Base-by-base conservation (phyloP, 2,888 invertebrate genomes). In the Camptogramma bilineatum region DNA sequence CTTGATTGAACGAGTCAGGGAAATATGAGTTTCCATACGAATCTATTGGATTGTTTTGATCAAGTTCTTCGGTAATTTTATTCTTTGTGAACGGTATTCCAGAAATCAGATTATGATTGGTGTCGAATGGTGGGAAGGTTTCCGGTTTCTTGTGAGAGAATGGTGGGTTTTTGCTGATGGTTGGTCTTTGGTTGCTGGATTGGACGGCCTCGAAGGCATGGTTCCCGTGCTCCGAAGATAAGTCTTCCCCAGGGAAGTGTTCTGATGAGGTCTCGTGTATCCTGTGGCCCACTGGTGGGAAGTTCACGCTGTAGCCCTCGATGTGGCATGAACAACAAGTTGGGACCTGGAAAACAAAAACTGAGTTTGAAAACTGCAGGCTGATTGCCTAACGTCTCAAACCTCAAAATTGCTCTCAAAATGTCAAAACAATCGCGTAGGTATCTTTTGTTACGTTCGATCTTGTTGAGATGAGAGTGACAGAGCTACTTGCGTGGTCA, bases 311-410 rank as follows among this genome's bases (percentile, higher is more conserved):
- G 78, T 96, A 96, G 2, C 96, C 96, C 79, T 96, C 96, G 10
- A 97, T 95, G 80, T 97, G 97, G 77, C 97, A 97, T 2, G 96
- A 96, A 77, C 97, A 97, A 75, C 97, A 97, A 0, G 96, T 96
- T 24, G 97, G 97, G 0, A 96, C 94, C 95, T 95, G 82, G 2
- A 50, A 44, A 28, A 16, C 0, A 18, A 17, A 44, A 51, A 21
- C 18, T 3, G n/a, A 8, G 19, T 16, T 44, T 0, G 16, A 47
- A 31, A 19, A 18, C 18, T 17, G 13, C 5, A 28, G 8, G 28
- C 28, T 24, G 24, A n/a, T n/a, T n/a, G n/a, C n/a, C n/a, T n/a
- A n/a, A n/a, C n/a, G n/a, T n/a, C n/a, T n/a, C n/a, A n/a, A n/a
- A n/a, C n/a, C n/a, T n/a, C n/a, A n/a, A n/a, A n/a, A n/a, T n/a